Base-by-base conservation (phyloP, 2,797 vertebrate species). In the Bovichtus diacanthus region DNA sequence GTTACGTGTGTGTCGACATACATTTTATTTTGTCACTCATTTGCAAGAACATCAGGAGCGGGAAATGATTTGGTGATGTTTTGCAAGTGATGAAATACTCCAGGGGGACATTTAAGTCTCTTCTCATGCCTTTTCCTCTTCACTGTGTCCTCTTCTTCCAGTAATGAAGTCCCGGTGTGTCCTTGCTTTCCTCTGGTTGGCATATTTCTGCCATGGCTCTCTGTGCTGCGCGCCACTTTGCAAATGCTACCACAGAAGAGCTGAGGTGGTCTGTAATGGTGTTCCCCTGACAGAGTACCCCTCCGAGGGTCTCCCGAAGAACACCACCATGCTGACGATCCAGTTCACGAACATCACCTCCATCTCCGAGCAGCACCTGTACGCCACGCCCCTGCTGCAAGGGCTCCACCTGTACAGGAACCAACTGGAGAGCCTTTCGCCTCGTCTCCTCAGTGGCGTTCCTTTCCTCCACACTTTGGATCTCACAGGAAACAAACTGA, bases 281-380 rank as follows among this genome's bases (percentile, higher is more conserved):
- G 68, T 83, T 49, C 79, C 90, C 41, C 67, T 95, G 61, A 81
- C 76, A 1, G 76, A 81, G 25, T 94, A 88, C 76, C 94, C 95
- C 27, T 64, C 80, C 0, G 76, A 85, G 23, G 62, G 55, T 54
- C 89, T 95, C 21, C 90, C 84, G 0, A 25, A 38, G 43, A 90
- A 92, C 86, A 94, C 92, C 71, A 92, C 85, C 36, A 18, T 88
- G 58, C 74, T 95, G 53, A 94, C 90, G 19, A 88, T 95, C 72
- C 91, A 92, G 81, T 90, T 83, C 81, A 94, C 94, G 44, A 94
- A 94, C 81, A 88, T 95, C 80, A 91, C 87, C 54, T 83, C 87
- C 60, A 74, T 95, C 68, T 76, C 89, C 0, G 91, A 92, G 62
- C 34, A 68, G 41, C 82, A 95, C 29, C 81, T 95, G 3, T 77